Evolutionary conservation across 2,888 invertebrate species (phyloP).

Genomic region (Sturmia bella): DNA sequence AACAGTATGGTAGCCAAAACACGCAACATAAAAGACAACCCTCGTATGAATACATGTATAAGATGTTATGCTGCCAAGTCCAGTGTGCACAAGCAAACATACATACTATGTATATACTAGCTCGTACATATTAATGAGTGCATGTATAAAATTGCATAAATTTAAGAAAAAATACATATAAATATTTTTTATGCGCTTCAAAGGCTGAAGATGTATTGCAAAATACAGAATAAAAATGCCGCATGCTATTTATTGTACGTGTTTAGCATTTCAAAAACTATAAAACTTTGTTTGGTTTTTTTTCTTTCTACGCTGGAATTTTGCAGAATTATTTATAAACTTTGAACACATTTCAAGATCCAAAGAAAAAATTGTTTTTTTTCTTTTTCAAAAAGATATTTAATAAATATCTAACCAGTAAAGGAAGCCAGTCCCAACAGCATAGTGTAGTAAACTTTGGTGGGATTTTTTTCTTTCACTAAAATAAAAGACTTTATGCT

Average conservation of each 20-base stretch:
- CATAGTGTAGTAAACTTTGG: constrained; percentile 3
- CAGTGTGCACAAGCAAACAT: background rate
- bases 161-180: background rate
- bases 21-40: no score
- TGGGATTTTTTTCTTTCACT: background rate
- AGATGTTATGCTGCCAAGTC: background rate
- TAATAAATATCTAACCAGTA: constrained; percentile 54
- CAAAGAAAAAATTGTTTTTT: constrained; percentile 37
- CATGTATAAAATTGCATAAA: constrained; percentile 50
- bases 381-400: constrained; percentile 53
- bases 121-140: constrained; percentile 6
- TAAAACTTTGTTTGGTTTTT: constrained; percentile 11
- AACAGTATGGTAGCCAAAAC: no score
- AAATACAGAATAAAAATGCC: constrained; percentile 51
- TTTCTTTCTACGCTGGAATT: constrained; percentile 6
- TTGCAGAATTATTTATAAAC: constrained; percentile 65
- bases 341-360: constrained; percentile 51
- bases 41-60: no score
- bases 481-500: constrained; percentile 4
- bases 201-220: constrained; percentile 49
- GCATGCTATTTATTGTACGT: constrained; percentile 66
- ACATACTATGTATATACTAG: background rate
- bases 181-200: constrained; percentile 27
- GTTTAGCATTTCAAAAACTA: constrained; percentile 66
- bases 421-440: constrained; percentile 49